Base-by-base conservation (phyloP, 2,888 invertebrate species). In the Arctia plantaginis region DNA sequence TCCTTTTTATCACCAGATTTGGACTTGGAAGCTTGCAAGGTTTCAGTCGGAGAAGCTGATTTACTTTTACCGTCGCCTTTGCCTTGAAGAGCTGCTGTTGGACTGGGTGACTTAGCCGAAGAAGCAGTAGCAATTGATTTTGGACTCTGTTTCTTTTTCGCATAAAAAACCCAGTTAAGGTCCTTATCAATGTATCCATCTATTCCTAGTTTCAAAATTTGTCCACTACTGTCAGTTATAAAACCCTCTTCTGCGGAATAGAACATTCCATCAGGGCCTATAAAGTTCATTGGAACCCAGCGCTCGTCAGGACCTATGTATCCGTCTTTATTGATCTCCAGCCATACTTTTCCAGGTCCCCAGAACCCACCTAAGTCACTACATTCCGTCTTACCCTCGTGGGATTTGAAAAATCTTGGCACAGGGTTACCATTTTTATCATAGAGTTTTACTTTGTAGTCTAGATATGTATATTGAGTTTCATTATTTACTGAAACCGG, bases 301-400 rank as follows among this genome's bases (percentile, higher is more conserved):
- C 95, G 91, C 69, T 91, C 90, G 82, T 95, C 95, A 0, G 91
- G 93, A 4, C 93, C 95, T 76, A 95, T 92, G 71, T 90, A 95
- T 27, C 95, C 95, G 73, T 95, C 95, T 87, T 93, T 95, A 83
- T 93, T 94, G 13, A 95, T 94, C 80, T 95, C 95, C 77, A 90
- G 69, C 95, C 95, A 95, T 71, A 86, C 74, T 39, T 90, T 89
- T 18, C 86, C 85, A n/a, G 88, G 92, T 66, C 88, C 86, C 93
- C 93, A 95, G 80, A 95, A 95, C 1, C 95, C 95, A 15, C 95
- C 95, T 62, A 95, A 88, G 85, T 95, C 95, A 75, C 93, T 95
- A 74, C 95, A 95, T 82, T 92, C 91, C 72, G 91, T 90, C 81
- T 91, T 93, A 8, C 95, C 95, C 80, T 95, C 94, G 0, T 92